phyloP scores from a whole-genome alignment of 2,797 vertebrate genomes.

The Sebastes trivittatus region DNA sequence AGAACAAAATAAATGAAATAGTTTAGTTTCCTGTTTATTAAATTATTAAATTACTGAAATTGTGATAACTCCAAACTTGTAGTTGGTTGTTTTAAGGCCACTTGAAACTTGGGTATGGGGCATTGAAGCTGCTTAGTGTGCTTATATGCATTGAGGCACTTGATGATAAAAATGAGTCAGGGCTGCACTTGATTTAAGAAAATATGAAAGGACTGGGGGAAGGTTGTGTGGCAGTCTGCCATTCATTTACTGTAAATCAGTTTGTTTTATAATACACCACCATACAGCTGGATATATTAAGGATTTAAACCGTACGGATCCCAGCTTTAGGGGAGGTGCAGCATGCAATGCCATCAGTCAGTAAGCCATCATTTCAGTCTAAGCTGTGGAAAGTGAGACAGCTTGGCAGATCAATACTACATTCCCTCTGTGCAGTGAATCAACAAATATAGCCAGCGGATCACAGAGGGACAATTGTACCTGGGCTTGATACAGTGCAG shows the following conservation, averaged over 20 bases:
- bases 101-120: background rate
- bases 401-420: slow-evolving; percentile 70
- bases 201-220: slow-evolving; percentile 4
- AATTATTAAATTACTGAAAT: background rate
- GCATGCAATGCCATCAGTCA: slow-evolving; percentile 46
- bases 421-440: slow-evolving; percentile 65
- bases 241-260: slow-evolving; percentile 6
- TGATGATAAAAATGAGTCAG: slow-evolving; percentile 12
- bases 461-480: slow-evolving; percentile 50
- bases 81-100: background rate
- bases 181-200: slow-evolving; percentile 6
- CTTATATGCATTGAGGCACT: background rate
- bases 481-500: slow-evolving; percentile 29
- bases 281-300: background rate
- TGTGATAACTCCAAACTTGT: background rate
- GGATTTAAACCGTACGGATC: slow-evolving; percentile 21
- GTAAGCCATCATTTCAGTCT: slow-evolving; percentile 60
- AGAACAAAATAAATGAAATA: background rate
- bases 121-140: background rate
- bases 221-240: background rate
- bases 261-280: slow-evolving; percentile 13
- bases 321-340: slow-evolving; percentile 20
- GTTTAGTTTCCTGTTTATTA: background rate
- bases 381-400: slow-evolving; percentile 62
- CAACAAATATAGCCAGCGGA: slow-evolving; percentile 59